Percentiles rank a stretch among this genome's conserved stretches.
phyloP scores from a whole-genome alignment of 2,888 invertebrate genomes.

The Clusia tigrina region DNA sequence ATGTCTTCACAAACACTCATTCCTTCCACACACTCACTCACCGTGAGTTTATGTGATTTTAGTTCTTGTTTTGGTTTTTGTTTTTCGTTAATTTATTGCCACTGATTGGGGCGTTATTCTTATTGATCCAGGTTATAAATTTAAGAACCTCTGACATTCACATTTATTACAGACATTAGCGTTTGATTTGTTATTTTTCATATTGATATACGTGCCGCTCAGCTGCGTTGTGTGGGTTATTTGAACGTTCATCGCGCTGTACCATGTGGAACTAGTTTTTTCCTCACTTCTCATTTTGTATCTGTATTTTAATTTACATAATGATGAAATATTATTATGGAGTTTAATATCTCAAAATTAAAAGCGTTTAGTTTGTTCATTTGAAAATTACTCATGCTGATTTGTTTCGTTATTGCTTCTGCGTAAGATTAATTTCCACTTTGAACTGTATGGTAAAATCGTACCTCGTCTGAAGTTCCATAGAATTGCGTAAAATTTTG shows the following conservation, averaged over 20 bases:
- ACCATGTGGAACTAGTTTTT: constrained; percentile 55
- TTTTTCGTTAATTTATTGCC: constrained; percentile 58
- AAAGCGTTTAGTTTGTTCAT: constrained; percentile 25
- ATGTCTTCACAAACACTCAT: neutral
- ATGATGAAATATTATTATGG: constrained; percentile 59
- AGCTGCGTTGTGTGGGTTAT: neutral
- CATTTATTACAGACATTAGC: constrained; percentile 59
- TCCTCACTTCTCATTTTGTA: too few species aligned
- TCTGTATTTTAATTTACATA: constrained; percentile 39
- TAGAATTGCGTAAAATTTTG: too few species aligned
- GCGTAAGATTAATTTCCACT: neutral
- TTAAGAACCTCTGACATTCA: constrained; percentile 53
- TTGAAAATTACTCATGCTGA: neutral
- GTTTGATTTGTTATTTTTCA: constrained; percentile 58
- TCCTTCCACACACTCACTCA: neutral
- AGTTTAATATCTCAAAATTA: constrained; percentile 57
- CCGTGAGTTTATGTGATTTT: neutral
- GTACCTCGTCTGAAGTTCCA: too few species aligned
- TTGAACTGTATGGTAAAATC: too few species aligned
- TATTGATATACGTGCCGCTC: constrained; percentile 35
- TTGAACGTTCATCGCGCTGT: constrained; percentile 24
- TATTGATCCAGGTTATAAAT: constrained; percentile 58
- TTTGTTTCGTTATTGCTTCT: neutral
- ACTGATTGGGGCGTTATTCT: constrained; percentile 58
- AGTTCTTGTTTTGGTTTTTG: constrained; percentile 37